Conservation (phyloP, 2,888 invertebrate genomes). For the Sarcophaga caerulescens region DNA sequence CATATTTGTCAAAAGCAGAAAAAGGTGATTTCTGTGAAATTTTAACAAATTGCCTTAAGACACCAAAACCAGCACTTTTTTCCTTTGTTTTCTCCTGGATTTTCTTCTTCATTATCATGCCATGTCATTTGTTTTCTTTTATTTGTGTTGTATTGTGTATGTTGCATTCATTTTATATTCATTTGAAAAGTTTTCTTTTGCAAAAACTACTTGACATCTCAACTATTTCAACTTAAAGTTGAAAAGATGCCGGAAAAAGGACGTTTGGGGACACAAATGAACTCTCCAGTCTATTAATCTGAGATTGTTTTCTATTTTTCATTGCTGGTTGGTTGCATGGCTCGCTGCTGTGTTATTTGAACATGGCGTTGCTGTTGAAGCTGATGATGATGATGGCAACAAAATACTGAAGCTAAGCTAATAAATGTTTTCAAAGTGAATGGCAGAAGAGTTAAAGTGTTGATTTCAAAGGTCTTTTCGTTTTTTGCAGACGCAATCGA, state of each 20-base stretch:
- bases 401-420: conserved; percentile 3
- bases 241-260: conserved; percentile 20
- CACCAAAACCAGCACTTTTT: conserved; percentile 13
- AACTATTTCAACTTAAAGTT: conserved; percentile 13
- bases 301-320: conserved; percentile 27
- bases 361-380: not conserved
- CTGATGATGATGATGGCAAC: not conserved
- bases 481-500: conserved; percentile 23
- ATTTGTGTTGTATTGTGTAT: no score
- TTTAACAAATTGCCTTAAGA: conserved; percentile 52
- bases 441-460: conserved; percentile 31
- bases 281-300: conserved; percentile 45
- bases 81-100: not conserved
- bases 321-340: not conserved
- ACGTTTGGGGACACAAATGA: conserved; percentile 39
- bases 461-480: conserved; percentile 36
- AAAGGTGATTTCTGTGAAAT: conserved; percentile 41
- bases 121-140: no score
- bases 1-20: conserved; percentile 4
- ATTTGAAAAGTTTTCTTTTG: conserved; percentile 6
- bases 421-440: conserved; percentile 45
- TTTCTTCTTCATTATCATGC: not conserved
- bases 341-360: conserved; percentile 1
- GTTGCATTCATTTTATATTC: conserved; percentile 10
- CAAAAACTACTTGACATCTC: conserved; percentile 52